phyloP scores from a whole-genome alignment of 2,888 invertebrate genomes.

The Drosophila robusta region DNA sequence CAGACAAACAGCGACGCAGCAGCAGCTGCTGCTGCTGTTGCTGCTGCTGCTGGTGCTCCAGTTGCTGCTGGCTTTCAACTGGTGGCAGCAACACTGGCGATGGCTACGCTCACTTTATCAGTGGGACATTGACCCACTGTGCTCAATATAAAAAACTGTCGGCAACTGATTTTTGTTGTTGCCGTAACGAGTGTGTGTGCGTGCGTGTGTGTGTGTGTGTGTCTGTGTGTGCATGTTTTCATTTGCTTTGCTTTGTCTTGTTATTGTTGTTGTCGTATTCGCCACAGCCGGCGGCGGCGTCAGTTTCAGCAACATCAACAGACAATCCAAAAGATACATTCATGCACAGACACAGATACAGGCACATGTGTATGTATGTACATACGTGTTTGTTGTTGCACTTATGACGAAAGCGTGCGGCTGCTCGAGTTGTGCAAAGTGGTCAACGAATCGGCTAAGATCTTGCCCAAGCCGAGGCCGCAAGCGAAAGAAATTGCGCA shows the following conservation, averaged over 20 bases:
- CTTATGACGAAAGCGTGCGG: constrained; percentile 68
- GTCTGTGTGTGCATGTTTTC: constrained; percentile 26
- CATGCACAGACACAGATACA: neutral
- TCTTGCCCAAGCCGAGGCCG: constrained; percentile 20
- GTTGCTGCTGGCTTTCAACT: constrained; percentile 73
- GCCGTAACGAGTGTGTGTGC: constrained; percentile 31
- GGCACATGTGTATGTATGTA: constrained; percentile 2
- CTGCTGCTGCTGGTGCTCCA: constrained; percentile 63
- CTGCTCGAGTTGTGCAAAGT: constrained; percentile 51
- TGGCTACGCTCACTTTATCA: constrained; percentile 79
- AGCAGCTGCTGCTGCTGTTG: constrained; percentile 13
- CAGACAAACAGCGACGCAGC: constrained; percentile 34
- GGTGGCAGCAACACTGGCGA: constrained; percentile 41
- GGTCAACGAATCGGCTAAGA: constrained; percentile 34
- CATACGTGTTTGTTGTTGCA: constrained; percentile 36
- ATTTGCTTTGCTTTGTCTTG: constrained; percentile 41
- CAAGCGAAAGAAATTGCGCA: constrained; percentile 66
- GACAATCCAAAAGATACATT: constrained; percentile 50
- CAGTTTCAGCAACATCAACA: constrained; percentile 36
- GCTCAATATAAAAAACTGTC: constrained; percentile 80
- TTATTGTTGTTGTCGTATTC: constrained; percentile 43
- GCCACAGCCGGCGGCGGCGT: constrained; percentile 53
- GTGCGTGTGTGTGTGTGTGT: constrained; percentile 7
- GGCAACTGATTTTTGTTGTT: constrained; percentile 71
- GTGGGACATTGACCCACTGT: constrained; percentile 84